These are phyloP conservation scores for Sinonovacula constricta DNA, from an alignment of 1,140 invertebrate genomes.

Conservation along the genomic window DNA sequence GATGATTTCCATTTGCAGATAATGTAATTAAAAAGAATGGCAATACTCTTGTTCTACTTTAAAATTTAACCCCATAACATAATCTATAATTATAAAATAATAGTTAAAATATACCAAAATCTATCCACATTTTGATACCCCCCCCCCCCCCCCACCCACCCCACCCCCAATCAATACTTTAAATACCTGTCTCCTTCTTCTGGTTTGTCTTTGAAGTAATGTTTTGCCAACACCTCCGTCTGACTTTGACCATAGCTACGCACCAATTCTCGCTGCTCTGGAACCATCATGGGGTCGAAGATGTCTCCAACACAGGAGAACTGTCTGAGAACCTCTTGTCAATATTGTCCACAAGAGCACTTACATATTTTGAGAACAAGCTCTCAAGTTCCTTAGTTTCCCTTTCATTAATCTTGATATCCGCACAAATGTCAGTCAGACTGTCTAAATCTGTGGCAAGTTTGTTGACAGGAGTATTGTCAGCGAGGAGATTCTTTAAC, in stretches of 20 bases:
- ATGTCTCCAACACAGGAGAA: background rate
- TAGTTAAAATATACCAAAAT: no score
- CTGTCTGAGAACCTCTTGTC: slow-evolving; percentile 6
- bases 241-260: background rate
- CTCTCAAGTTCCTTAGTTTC: background rate
- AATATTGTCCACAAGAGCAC: slow-evolving; percentile 4
- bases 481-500: background rate
- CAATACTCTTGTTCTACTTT: no score
- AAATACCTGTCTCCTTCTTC: background rate
- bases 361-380: background rate
- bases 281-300: background rate
- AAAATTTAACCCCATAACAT: no score
- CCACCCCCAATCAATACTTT: no score
- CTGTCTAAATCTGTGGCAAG: background rate
- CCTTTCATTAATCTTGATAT: background rate
- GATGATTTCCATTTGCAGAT: no score
- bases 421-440: background rate
- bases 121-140: no score
- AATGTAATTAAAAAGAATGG: no score
- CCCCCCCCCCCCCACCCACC: background rate
- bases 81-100: no score
- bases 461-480: background rate
- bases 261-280: background rate
- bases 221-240: background rate
- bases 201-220: slow-evolving; percentile 11